Evolutionary conservation across 2,888 invertebrate genomes (phyloP), one percentile per base, ranked within the genome.

Genomic region (Phymatocera aterrima): DNA sequence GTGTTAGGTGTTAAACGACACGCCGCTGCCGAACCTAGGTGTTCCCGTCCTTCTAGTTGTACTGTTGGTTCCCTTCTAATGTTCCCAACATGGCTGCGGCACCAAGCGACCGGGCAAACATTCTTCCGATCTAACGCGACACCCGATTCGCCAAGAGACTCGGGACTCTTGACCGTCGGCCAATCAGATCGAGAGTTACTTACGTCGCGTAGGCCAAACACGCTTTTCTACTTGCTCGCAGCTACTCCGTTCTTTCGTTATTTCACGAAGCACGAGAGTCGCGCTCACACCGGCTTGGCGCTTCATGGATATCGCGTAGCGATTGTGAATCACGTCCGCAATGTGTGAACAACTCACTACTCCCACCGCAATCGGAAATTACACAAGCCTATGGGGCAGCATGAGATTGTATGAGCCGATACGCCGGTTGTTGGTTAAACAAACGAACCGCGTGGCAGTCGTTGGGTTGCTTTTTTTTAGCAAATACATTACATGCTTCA

Each of bases 1-100:
- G 93, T 94, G 94, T 88, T 90, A 89, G 88, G 88, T 88, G 89
- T 88, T 87, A 89, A 83, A 83, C 83, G 90, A 89, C 91, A 90
- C 90, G 91, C 90, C 91, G 89, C 90, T 90, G 90, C 91, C 91
- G 91, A 90, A 90, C 91, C 91, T 89, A 88, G 91, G 91, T 92
- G 91, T 91, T 91, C 88, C 91, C 91, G 90, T 91, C 91, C 88
- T 90, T 88, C 90, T 89, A 88, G 88, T 90, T 89, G 90, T 90
- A 91, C 91, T 90, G 91, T 91, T 91, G 89, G 90, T 90, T 90
- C 89, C 91, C 91, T 91, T 91, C 91, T 91, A 88, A 86, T 87
- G 87, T 86, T 87, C 86, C 84, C 88, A 91, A 90, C 89, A 91
- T 91, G 90, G 90, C 89, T 85, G 87, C 86, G 85, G 84, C 84